phyloP scores from a whole-genome alignment of 1,140 invertebrate genomes.

The Drosophila pandora region DNA sequence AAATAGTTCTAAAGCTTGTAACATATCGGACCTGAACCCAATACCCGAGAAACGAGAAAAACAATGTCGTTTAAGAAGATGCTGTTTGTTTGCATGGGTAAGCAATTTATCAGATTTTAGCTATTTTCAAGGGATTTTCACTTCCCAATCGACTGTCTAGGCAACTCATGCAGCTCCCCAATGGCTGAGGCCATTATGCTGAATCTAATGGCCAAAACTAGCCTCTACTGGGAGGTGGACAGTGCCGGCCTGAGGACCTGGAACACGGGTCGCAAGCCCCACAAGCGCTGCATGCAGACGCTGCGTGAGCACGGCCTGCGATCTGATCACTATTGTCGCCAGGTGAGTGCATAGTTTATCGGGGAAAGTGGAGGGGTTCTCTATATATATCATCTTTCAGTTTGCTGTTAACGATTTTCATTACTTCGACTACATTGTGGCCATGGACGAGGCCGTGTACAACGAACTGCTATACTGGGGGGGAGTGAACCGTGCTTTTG shows the following conservation, averaged over 20 bases:
- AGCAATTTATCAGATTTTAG: neutral
- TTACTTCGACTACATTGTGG: conserved; percentile 62
- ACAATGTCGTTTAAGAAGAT: conserved; percentile 56
- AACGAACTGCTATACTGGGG: conserved; percentile 60
- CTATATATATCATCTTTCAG: conserved; percentile 9
- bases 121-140: too few species aligned
- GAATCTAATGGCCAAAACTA: conserved; percentile 66
- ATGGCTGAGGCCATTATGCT: conserved; percentile 72
- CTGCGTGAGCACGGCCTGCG: conserved; percentile 59
- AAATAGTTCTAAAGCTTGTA: neutral
- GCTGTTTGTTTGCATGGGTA: conserved; percentile 69
- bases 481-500: conserved; percentile 1
- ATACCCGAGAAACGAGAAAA: neutral
- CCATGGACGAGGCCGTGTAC: conserved; percentile 55
- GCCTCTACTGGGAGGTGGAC: conserved; percentile 71
- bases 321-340: conserved; percentile 61
- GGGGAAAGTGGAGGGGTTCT: neutral
- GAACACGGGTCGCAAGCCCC: conserved; percentile 64
- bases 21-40: too few species aligned
- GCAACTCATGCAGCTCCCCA: conserved; percentile 69
- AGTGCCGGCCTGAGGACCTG: conserved; percentile 63
- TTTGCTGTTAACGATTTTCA: conserved; percentile 49
- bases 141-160: neutral
- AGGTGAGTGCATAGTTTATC: conserved; percentile 23
- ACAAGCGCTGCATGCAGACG: conserved; percentile 44